Base-by-base conservation (phyloP, 2,797 vertebrate species). In the Podargus strigoides region DNA sequence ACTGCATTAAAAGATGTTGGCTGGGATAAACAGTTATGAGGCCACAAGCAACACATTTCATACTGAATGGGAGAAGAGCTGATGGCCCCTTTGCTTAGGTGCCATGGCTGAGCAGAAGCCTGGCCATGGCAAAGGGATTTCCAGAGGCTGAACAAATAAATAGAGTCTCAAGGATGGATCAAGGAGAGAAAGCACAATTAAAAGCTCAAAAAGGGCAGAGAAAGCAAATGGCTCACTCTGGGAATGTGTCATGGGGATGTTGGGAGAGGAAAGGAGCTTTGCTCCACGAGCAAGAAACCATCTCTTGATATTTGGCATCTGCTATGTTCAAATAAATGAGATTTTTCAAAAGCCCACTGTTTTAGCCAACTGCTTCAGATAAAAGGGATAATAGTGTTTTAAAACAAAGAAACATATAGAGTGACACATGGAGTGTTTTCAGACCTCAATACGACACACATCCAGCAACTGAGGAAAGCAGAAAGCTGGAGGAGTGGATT, bases 221-320 rank as follows among this genome's bases (percentile, higher is more conserved):
- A 62, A 68, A 69, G 9, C 13, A 53, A 82, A 44, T 26, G 4
- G 18, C 21, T 46, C 6, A 3, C 24, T n/a, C 42, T 60, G 53
- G 50, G 26, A 81, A 28, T 47, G 10, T 37, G 14, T 32, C 18
- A 13, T 1, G 2, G 28, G 27, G 27, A 12, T 79, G 34, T 14
- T 20, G 14, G 52, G 28, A 90, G 27, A 49, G 41, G 6, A 20
- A 84, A 68, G 20, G 27, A 92, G 44, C 10, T 91, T 77, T 67
- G 7, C 21, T 70, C 34, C 0, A 0, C 20, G 34, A 86, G 14
- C 26, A 69, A 52, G 30, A 26, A 53, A 5, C 6, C 24, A 13
- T 34, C 23, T 86, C 28, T 73, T 73, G 63, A 39, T 6, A n/a
- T 76, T 80, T 66, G 47, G 12, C 10, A 55, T 59, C 55, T 59